Base-by-base conservation (phyloP, 1,140 invertebrate species). In the Drosophila ogumai region DNA sequence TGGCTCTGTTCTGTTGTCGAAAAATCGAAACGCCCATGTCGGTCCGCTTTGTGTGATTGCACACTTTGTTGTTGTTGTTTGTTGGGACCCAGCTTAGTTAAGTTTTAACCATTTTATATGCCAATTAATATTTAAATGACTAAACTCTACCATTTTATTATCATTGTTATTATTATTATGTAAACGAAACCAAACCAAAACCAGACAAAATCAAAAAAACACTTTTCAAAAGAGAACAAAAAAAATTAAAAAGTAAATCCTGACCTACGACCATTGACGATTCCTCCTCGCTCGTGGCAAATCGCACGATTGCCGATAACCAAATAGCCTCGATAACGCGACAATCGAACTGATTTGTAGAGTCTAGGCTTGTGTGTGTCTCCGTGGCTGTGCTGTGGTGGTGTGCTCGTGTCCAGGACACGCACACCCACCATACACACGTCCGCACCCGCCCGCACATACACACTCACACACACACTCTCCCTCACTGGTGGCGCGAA, bases 61-160 rank as follows among this genome's bases (percentile, higher is more conserved):
- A 67, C 65, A 67, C 61, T 32, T 49, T 46, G 57, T 31, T 25
- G 38, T 49, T 32, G 49, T 50, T 50, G 47, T 54, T 47, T 71
- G 52, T 71, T 55, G 31, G 74, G 74, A 47, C 72, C 43, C 19
- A 22, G 32, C 31, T 76, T 75, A 85, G 71, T 78, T 85, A 79
- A 84, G 75, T 61, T 73, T 73, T 38, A 74, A 66, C 52, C 54
- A 47, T 43, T 67, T 69, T 65, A 77, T 82, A 59, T 72, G 77
- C 72, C 56, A 54, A 72, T 78, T 71, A 75, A 80, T 88, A 90
- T 88, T 90, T 80, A 88, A 77, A 84, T 88, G 72, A 88, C 84
- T 88, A 88, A 88, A 88, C 76, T 88, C 79, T 88, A 88, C 76
- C 80, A 88, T 88, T 88, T 88, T 88, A 84, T 88, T 88, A 79